Evolutionary conservation across 2,888 invertebrate genomes (phyloP), one percentile per base, ranked within the genome.

Genomic region (Pyrochroa serraticornis): DNA sequence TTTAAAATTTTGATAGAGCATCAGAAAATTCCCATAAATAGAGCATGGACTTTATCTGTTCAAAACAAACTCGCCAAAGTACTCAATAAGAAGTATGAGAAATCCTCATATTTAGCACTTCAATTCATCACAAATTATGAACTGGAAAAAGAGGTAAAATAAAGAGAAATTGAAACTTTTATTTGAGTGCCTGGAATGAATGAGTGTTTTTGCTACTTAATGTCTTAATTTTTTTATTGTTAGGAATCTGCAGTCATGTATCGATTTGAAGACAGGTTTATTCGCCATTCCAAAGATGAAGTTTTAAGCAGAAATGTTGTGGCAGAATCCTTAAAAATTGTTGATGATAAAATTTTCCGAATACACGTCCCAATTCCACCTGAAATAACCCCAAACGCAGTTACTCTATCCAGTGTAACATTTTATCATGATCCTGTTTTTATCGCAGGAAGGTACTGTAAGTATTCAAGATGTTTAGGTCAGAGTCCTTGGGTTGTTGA

Each of bases 401-500:
- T 84, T 3, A 66, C 64, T 2, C 82, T 85, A 65, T 82, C 82
- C 13, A 77, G 79, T 43, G 82, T 89, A 2, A 75, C 77, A 1
- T 85, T 85, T 64, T 76, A 77, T 2, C 86, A 88, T 66, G 82
- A 83, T 55, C 84, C 89, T 7, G 73, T 88, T 30, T 90, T 84
- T 75, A 73, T 92, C 48, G 91, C 81, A 77, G 82, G 91, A 70
- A 80, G 95, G 48, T 97, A 97, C 77, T 85, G 89, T 65, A 97
- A 97, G 78, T 86, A 88, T 72, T 91, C 91, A 2, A 84, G 97
- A 44, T 82, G 85, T 62, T 79, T 99, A 30, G 91, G 95, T 46
- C 98, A 99, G 82, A 95, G 96, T 0, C 97, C 97, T 0, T 98
- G 97, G 97, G 78, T 95, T 50, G 81, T 95, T 49, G 87, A 90